Evolutionary conservation across 2,888 invertebrate species (phyloP), one percentile per base, ranked within the genome.

Genomic region (Protodeltote pygarga): DNA sequence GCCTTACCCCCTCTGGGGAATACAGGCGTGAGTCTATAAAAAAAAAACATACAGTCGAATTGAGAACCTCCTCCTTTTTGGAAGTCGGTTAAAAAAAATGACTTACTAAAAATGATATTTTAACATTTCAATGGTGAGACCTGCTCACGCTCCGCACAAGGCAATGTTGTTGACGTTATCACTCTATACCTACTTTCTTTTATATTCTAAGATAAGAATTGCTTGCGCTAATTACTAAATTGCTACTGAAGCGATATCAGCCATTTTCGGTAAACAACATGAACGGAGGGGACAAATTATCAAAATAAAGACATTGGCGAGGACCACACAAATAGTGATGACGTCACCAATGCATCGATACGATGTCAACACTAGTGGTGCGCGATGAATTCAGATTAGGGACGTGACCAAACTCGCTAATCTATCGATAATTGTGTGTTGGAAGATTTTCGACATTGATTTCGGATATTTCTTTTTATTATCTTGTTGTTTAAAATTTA

Each of bases 251-350:
- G 1, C n/a, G n/a, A n/a, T n/a, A n/a, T n/a, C n/a, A n/a, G n/a
- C n/a, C 37, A 20, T 37, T 20, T 27, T 25, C 8, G 3, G 9
- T 5, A 15, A 39, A 25, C 21, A 20, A 48, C 21, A 1, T 24
- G 11, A 33, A 33, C 13, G 3, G 0, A 32, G 19, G 40, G 39
- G 25, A 55, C 48, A 45, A 14, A 41, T 31, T 20, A 34, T 25
- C 29, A 15, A 25, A 32, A 41, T 54, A 31, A 41, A 48, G 44
- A 65, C 63, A 63, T 61, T 58, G 41, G 60, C 65, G 41, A 41
- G 39, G 77, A 78, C 81, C 82, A 78, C 78, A 81, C 75, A 77
- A 58, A 67, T 40, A 59, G 67, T 11, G 2, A 16, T 81, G 78
- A 79, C 79, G 81, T 81, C 81, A 83, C 3, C 34, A 5, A 34